Base-by-base conservation (phyloP, 2,797 vertebrate genomes). In the Cyprinodon diabolis region DNA sequence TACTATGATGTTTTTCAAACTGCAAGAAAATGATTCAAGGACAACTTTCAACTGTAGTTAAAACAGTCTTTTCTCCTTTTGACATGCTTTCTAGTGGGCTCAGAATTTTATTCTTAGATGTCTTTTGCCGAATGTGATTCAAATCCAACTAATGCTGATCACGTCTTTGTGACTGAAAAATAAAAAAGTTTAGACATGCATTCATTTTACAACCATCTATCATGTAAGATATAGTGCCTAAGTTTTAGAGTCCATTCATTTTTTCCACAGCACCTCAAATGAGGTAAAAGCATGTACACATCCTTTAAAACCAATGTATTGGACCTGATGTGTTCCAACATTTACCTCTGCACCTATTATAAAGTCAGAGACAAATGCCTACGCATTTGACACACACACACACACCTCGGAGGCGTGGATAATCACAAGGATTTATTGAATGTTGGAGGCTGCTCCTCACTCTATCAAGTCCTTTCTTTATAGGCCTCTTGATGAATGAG, bases 391-490 rank as follows among this genome's bases (percentile, higher is more conserved):
- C 68, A 82, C 76, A 49, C 76, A 72, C 82, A n/a, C 30, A 30
- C 30, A 88, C 84, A 88, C 89, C 90, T 90, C 72, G 84, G 83
- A 89, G 93, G 85, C 74, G 82, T 90, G 91, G 91, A 91, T 94
- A 94, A 95, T 93, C 90, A 91, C 83, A 82, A 91, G 92, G 92
- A 95, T 94, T 94, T 94, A 94, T 94, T 93, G 93, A 94, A 92
- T 89, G 87, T 82, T 80, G 85, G 86, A 87, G 85, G 87, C 87
- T 81, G 80, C 90, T 90, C 87, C 90, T 91, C 90, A 90, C 89
- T 93, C 93, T 81, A 91, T 93, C 91, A 93, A 91, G 90, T 87
- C 89, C 43, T 77, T 90, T 87, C 87, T 93, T 91, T 93, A 93
- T 91, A 86, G 90, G 90, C 80, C 70, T 9, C 0, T 1, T 93